These are phyloP conservation scores for Orchesella cincta DNA, from an alignment of 1,140 invertebrate species.

Conservation along the genomic window DNA sequence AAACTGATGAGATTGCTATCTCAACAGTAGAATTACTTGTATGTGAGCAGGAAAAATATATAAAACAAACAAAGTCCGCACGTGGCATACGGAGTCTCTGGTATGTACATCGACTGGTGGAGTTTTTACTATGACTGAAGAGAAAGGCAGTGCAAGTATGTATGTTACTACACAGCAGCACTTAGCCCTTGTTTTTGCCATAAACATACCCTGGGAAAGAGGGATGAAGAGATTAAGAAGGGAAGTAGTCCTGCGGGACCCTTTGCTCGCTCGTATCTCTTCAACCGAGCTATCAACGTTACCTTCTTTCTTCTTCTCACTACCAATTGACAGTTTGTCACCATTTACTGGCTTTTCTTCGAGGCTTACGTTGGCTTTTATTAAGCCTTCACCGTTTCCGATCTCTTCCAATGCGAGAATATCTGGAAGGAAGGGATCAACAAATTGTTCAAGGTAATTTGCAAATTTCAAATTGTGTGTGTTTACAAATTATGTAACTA, in stretches of 20 bases:
- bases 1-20: too few relatives aligned
- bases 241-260: constrained; percentile 87
- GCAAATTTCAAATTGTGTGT: not conserved
- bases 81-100: too few relatives aligned
- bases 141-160: too few relatives aligned
- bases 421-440: constrained; percentile 8
- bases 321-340: constrained; percentile 7
- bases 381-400: constrained; percentile 9
- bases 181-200: not conserved
- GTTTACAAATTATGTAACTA: not conserved
- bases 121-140: too few relatives aligned
- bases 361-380: constrained; percentile 23
- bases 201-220: constrained; percentile 80
- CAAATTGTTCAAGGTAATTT: not conserved
- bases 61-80: too few relatives aligned
- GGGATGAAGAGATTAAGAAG: constrained; percentile 91
- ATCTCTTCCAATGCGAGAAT: constrained; percentile 38
- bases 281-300: constrained; percentile 34
- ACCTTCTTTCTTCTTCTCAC: constrained; percentile 47
- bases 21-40: too few relatives aligned
- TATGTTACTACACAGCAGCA: too few relatives aligned
- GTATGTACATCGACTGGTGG: too few relatives aligned
- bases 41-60: too few relatives aligned
- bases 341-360: constrained; percentile 42
- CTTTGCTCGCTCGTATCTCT: constrained; percentile 61